phyloP scores from a whole-genome alignment of 2,113 vertebrate genomes.

The Mustela nigripes region DNA sequence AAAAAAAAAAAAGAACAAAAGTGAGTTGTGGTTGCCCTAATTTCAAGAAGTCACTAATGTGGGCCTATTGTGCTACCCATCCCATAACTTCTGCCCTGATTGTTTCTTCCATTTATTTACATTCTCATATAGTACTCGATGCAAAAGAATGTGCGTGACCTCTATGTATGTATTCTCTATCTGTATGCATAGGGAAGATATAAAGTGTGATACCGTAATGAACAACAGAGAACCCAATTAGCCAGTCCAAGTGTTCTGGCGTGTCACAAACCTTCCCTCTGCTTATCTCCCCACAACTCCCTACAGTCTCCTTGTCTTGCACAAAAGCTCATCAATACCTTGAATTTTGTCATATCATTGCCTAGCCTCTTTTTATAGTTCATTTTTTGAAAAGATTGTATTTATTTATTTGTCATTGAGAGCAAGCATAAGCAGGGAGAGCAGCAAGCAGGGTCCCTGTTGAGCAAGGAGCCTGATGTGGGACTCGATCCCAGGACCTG shows the following conservation, averaged over 20 bases:
- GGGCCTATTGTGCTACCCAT: background rate
- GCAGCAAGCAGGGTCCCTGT: background rate
- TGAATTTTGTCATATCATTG: slow-evolving; percentile 15
- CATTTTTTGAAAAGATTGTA: background rate
- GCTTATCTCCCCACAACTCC: accelerated
- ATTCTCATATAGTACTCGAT: background rate
- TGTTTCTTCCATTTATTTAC: background rate
- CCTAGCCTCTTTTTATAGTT: background rate
- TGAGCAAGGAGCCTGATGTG: background rate
- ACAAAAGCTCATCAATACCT: background rate
- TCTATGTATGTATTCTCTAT: background rate
- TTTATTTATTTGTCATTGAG: background rate
- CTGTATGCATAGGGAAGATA: background rate
- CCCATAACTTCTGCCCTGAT: background rate
- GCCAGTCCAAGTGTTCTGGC: background rate
- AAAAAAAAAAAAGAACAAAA: background rate
- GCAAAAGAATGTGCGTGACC: background rate
- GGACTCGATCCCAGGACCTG: background rate
- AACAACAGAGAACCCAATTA: background rate
- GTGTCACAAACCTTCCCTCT: background rate
- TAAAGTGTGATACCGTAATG: background rate
- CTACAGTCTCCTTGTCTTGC: background rate
- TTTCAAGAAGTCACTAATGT: background rate
- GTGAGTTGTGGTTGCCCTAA: background rate
- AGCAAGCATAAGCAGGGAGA: background rate